A percentile compares a stretch with the other conserved stretches of the same genome.
Evolutionary conservation across 2,888 invertebrate genomes (phyloP).

Genomic region (Glyphotaelius pellucidus): DNA sequence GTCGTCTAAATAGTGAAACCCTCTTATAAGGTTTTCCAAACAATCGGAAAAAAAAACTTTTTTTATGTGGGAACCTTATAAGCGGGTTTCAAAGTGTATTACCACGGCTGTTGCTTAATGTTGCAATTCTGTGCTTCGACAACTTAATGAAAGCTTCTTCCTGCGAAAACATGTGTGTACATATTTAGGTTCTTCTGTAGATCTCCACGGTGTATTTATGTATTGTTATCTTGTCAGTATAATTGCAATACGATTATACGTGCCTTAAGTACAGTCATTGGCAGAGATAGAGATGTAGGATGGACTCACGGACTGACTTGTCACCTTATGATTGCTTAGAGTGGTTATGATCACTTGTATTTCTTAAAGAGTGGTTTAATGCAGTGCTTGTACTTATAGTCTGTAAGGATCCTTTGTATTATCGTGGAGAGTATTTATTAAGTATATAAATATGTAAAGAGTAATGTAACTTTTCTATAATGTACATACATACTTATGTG

Average conservation of each 20-base stretch:
- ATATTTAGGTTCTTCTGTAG: not conserved
- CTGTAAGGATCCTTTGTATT: not conserved
- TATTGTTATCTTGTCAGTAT: constrained; percentile 17
- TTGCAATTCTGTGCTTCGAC: not conserved
- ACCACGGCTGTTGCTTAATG: not conserved
- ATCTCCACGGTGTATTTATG: not conserved
- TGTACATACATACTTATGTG: not conserved
- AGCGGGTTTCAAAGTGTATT: not conserved
- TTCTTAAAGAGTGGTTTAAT: not conserved
- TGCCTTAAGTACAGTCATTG: constrained; percentile 42
- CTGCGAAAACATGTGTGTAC: not conserved
- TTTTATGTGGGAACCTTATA: too few species aligned
- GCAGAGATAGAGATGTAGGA: constrained; percentile 3
- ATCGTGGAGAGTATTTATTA: not conserved
- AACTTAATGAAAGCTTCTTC: not conserved
- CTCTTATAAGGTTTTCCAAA: too few species aligned
- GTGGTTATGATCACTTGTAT: not conserved
- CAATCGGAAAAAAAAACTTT: too few species aligned
- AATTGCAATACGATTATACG: constrained; percentile 21
- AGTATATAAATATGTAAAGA: not conserved
- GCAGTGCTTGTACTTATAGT: constrained; percentile 29
- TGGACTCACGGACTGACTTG: not conserved
- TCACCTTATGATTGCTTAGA: not conserved
- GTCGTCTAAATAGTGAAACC: not conserved
- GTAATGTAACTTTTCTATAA: not conserved